These are phyloP conservation scores for Balaenoptera acutorostrata DNA, from an alignment of 2,113 vertebrate species.

Conservation along the genomic window DNA sequence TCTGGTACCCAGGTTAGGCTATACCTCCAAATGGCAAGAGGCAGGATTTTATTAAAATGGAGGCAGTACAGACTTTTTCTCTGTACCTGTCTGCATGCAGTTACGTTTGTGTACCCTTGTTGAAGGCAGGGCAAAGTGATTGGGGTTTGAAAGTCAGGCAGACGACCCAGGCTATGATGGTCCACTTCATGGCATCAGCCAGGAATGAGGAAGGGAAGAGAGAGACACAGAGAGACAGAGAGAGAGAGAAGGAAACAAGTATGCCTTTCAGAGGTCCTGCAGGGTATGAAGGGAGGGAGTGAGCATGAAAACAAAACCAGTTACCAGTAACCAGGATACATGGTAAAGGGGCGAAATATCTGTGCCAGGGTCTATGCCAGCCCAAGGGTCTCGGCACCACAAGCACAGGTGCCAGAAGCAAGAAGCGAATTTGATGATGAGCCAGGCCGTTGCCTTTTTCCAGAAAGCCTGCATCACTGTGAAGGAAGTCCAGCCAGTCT, in stretches of 20 bases:
- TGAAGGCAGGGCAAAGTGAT: not conserved
- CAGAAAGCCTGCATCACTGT: not conserved
- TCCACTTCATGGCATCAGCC: not conserved
- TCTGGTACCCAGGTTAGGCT: not conserved
- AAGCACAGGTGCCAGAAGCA: not conserved
- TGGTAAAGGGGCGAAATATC: not conserved
- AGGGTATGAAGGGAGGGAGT: not conserved
- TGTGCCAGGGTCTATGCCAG: not conserved
- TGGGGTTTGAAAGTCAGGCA: not conserved
- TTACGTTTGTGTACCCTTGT: not conserved
- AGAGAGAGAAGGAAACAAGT: not conserved
- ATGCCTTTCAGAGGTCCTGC: not conserved
- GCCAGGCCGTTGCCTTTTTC: not conserved
- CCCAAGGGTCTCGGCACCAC: not conserved
- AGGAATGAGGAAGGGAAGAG: not conserved
- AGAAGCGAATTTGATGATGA: not conserved
- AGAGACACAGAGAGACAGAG: no score
- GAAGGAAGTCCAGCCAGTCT: not conserved
- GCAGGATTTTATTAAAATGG: not conserved
- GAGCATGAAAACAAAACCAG: not conserved
- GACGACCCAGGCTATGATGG: not conserved
- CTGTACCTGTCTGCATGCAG: not conserved
- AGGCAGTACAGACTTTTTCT: not conserved
- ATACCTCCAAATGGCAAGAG: not conserved
- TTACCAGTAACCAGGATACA: fast-evolving